A percentile compares a stretch with the other conserved stretches of the same genome.
phyloP scores from a whole-genome alignment of 2,888 invertebrate species.

The Ernsta delagoae region DNA sequence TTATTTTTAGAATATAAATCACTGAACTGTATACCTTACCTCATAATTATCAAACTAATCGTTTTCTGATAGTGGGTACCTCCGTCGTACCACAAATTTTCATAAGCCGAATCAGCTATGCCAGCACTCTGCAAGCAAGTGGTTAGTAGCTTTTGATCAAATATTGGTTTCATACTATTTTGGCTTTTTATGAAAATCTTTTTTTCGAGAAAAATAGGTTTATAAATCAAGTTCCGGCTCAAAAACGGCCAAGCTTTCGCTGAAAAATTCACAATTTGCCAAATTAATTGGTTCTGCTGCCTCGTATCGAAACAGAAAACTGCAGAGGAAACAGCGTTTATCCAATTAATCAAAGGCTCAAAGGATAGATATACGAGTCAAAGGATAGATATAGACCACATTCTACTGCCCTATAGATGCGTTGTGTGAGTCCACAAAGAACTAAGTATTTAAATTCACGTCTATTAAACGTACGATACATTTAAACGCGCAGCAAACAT shows the following conservation, averaged over 20 bases:
- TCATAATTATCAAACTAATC: slow-evolving; percentile 42
- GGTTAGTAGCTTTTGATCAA: slow-evolving; percentile 13
- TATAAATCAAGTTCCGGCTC: slow-evolving; percentile 17
- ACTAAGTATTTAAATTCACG: too few species aligned
- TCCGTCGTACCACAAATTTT: slow-evolving; percentile 43
- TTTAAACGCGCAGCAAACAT: too few species aligned
- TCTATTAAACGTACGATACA: too few species aligned
- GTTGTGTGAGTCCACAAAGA: too few species aligned
- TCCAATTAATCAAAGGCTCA: background rate
- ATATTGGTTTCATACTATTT: too few species aligned
- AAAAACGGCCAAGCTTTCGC: background rate
- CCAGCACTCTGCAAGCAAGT: slow-evolving; percentile 43
- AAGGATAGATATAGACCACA: background rate
- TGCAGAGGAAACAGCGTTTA: background rate
- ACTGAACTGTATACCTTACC: slow-evolving; percentile 29
- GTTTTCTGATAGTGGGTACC: slow-evolving; percentile 42
- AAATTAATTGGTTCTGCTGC: background rate
- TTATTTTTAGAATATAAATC: background rate
- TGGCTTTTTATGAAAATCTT: too few species aligned
- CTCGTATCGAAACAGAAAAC: background rate
- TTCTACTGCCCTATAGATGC: too few species aligned
- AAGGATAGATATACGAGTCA: background rate
- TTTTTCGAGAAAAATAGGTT: slow-evolving; percentile 12
- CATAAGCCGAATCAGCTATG: slow-evolving; percentile 44
- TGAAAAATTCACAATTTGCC: background rate